Base-by-base conservation (phyloP, 1,140 invertebrate genomes). In the Orius laevigatus region DNA sequence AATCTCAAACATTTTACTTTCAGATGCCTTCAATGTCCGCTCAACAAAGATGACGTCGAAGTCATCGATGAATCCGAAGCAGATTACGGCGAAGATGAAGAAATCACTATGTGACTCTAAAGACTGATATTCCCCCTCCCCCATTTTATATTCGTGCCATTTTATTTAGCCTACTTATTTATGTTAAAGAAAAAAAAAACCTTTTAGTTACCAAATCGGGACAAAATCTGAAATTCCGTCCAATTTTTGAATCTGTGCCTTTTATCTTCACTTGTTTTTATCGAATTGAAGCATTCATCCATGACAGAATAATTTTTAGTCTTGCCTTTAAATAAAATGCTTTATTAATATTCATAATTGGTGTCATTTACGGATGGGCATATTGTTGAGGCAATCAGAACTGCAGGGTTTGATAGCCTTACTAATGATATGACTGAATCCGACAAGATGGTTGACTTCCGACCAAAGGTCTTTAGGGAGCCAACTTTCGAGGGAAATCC, bases 391-490 rank as follows among this genome's bases (percentile, higher is more conserved):
- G 65, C 94, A 98, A 46, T 74, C 68, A 0, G 54, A 56, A 63
- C 93, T 97, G 53, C 79, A 79, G 1, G 94, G 92, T 39, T 71
- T 74, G 0, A 82, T 64, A 5, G 91, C 84, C 47, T 73, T 62
- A 65, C 94, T 97, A 55, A 83, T 78, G 49, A 85, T 84, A 67
- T 98, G 93, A 3, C 94, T 94, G 70, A 98, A 97, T 25, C 93
- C 93, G 10, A 98, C 93, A 0, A 96, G 67, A 60, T 84, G 73
- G 68, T 97, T 97, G 0, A 96, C 78, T 64, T 95, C 84, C 50
- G 68, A 69, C 93, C 94, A 98, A 10, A 84, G 60, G 3, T 82
- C 71, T 57, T 73, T 71, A 11, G 93, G 92, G 31, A 98, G 60
- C 91, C 92, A 95, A 12, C 69, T 68, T 67, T 98, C 84, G n/a